Base-by-base conservation (phyloP, 2,113 vertebrate species). In the Nerophis ophidion region DNA sequence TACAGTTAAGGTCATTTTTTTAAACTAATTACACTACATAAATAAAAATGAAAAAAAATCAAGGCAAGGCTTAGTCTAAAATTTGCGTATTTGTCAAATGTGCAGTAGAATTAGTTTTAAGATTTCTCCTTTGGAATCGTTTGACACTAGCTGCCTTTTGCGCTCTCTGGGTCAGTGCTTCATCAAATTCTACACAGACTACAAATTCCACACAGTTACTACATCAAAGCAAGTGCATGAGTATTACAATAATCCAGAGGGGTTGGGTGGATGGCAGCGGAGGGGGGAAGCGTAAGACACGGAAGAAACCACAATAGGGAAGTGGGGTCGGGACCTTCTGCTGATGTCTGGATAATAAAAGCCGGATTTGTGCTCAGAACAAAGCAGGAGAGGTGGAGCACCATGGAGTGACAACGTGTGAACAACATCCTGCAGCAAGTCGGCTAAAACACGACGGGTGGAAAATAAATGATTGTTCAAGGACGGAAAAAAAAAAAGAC, bases 281-380 rank as follows among this genome's bases (percentile, higher is more conserved):
- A 55, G 64, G 52, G 65, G 65, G 40, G 33, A 35, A 71, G 70
- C 79, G 77, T 81, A 76, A 84, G 75, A 86, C 71, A 48, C 71
- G 55, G 76, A 85, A 79, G 64, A 81, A 83, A 82, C 68, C 58
- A 74, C 79, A 79, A 79, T 64, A 60, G 64, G 80, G 84, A 87
- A 85, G 85, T 86, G 80, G 74, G 88, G 86, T 87, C 80, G 65
- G 70, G 81, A 86, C 86, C 87, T 79, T 76, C 46, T 55, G 65
- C 70, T 80, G 79, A 79, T 54, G 80, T 65, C 81, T 74, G 77
- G 79, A 73, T 86, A 79, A 84, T 86, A 85, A 88, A 87, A 81
- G 67, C 80, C 76, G 79, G 84, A 83, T 87, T 83, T 87, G 79
- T 81, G 79, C 73, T 80, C 54, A 64, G 74, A 86, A 87, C 80